Evolutionary conservation across 1,140 invertebrate genomes (phyloP).

Genomic region (Holotrichia oblita): DNA sequence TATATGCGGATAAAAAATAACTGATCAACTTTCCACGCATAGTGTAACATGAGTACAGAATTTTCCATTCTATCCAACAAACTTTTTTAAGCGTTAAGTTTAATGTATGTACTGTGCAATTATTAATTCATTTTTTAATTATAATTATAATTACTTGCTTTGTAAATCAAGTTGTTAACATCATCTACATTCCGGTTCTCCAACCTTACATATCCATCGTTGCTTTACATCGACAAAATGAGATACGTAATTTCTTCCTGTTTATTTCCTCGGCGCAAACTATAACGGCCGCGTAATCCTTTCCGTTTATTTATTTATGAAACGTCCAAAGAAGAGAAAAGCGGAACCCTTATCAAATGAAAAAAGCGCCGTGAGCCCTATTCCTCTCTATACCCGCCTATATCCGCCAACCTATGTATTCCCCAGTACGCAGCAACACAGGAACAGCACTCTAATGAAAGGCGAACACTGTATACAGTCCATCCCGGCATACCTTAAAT

Average conservation of each 20-base stretch:
- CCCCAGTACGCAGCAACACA: not conserved
- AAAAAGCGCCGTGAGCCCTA: not conserved
- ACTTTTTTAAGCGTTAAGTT: too few species aligned
- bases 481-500: not conserved
- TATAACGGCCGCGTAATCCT: not conserved
- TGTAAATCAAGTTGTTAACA: too few species aligned
- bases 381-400: not conserved
- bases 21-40: too few species aligned
- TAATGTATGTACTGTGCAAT: too few species aligned
- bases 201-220: too few species aligned
- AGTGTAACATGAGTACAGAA: too few species aligned
- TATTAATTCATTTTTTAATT: too few species aligned
- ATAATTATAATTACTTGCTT: too few species aligned
- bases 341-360: constrained; percentile 1
- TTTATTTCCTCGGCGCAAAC: not conserved
- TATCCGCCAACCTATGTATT: not conserved
- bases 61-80: too few species aligned
- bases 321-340: not conserved
- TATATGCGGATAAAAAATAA: too few species aligned
- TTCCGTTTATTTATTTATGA: constrained; percentile 17
- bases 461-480: not conserved
- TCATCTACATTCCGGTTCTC: too few species aligned
- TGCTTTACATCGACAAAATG: not conserved
- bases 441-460: constrained; percentile 11
- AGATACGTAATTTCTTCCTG: not conserved